Evolutionary conservation across 2,113 vertebrate genomes (phyloP), one percentile per base, ranked within the genome.

Genomic region (Oncorhynchus mykiss): DNA sequence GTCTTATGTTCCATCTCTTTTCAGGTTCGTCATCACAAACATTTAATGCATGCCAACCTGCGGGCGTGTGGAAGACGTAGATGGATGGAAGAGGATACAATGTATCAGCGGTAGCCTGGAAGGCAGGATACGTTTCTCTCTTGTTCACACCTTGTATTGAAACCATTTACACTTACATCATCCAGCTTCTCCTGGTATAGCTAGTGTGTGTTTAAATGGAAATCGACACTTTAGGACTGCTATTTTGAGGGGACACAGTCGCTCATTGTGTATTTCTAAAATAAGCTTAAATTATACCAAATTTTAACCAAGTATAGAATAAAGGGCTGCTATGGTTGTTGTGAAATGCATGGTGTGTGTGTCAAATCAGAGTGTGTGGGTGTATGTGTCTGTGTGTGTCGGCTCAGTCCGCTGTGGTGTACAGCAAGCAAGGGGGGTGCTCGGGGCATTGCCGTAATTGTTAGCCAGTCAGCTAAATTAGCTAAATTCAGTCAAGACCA

Each of bases 381-480:
- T 64, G 60, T 16, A 5, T 65, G 20, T 18, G 29, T 66, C 4
- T 54, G 45, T 25, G 65, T 73, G 25, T 60, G 51, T 59, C 25
- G 20, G 64, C 65, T 24, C 29, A 1, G 16, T 67, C 65, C 7
- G 1, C 25, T 8, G 13, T 66, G 70, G 25, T 48, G 31, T 31
- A 71, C 24, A 20, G 34, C 3, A 16, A 78, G 81, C 8, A 45
- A 45, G 62, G 25, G 68, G 12, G 74, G 12, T 0, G 74, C 85
- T 88, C 77, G 80, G 82, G 85, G 90, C 86, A 66, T 73, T 48
- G 22, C 64, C 70, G 25, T 83, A 85, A 93, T 89, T 88, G 82
- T 85, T 83, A 87, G 83, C 54, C 49, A 74, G 83, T 68, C 76
- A 14, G 65, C 83, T 92, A 92, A 92, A 92, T 93, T 90, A 90